A percentile compares a stretch with the other conserved stretches of the same genome.
These are phyloP conservation scores for Rhingia rostrata DNA, from an alignment of 2,888 invertebrate species.

Conservation along the genomic window DNA sequence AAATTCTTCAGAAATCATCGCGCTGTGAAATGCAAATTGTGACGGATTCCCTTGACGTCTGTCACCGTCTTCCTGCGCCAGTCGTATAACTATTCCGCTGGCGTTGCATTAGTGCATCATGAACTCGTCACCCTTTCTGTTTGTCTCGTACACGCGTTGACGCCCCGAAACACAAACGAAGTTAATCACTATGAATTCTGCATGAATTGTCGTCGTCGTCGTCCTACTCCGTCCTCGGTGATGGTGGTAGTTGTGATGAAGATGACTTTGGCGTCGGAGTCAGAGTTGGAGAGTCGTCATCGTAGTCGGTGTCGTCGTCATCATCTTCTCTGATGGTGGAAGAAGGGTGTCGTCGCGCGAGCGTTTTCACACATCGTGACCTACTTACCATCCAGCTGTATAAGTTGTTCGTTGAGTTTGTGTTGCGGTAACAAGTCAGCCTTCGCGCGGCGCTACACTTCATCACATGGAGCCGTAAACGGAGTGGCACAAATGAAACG, in stretches of 20 bases:
- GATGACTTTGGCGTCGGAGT: background rate
- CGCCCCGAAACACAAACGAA: conserved; percentile 74
- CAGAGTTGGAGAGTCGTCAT: background rate
- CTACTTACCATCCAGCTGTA: conserved; percentile 44
- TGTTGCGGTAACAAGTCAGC: conserved; percentile 57
- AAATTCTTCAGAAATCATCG: conserved; percentile 65
- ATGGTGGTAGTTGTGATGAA: background rate
- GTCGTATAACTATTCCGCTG: conserved; percentile 59
- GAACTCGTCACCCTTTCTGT: conserved; percentile 69
- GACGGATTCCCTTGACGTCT: conserved; percentile 52
- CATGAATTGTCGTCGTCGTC: conserved; percentile 56
- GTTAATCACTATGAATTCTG: conserved; percentile 74
- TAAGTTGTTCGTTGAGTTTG: conserved; percentile 46
- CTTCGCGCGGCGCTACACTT: conserved; percentile 49
- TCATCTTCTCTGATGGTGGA: conserved; percentile 9
- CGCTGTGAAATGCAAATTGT: conserved; percentile 70
- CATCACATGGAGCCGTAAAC: conserved; percentile 52
- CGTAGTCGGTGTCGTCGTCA: conserved; percentile 2
- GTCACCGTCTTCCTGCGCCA: conserved; percentile 1
- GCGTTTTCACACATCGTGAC: conserved; percentile 58
- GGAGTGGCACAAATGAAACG: conserved; percentile 59
- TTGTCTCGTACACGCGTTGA: conserved; percentile 72
- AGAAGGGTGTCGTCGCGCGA: conserved; percentile 22
- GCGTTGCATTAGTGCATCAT: conserved; percentile 65
- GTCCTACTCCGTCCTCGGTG: conserved; percentile 2